Base-by-base conservation (phyloP, 2,888 invertebrate genomes). In the Yponomeuta cagnagella region DNA sequence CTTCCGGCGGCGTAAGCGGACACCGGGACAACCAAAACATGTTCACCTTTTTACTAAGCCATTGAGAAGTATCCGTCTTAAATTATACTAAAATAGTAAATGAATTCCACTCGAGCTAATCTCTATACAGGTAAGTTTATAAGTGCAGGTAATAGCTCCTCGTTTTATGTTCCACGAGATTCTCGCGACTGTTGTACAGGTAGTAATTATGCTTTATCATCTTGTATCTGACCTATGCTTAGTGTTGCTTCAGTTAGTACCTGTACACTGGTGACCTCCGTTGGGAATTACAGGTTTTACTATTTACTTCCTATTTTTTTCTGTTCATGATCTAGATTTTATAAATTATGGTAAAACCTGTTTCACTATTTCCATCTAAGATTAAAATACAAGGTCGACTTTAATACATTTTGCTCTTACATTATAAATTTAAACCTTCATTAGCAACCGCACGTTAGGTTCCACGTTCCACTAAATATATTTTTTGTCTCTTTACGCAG, bases 1-100 rank as follows among this genome's bases (percentile, higher is more conserved):
- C 74, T 78, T 77, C 76, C 75, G 75, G 69, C 75, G 75, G 69
- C 72, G 67, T 74, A 71, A 72, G 73, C 48, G 10, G 69, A 69
- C 65, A 70, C 65, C 43, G 63, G 33, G 43, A 64, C 43, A 43
- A 8, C 8, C 43, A 8, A 8, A 8, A 8, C 5, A 43, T 1
- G 6, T 43, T 43, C 8, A 70, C n/a, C 33, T 23, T 37, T 9
- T 43, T 37, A 10, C 37, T 64, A 37, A 31, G 23, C 33, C 43
- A 2, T 23, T 10, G 2, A 23, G 52, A 6, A 58, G 15, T 58
- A 33, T 58, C 52, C 15, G 12, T 58, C 52, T 15, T 23, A 23
- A 23, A 23, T 23, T 23, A 23, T 23, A 23, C 23, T 23, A 23
- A 23, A 23, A 23, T 58, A 58, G 52, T 58, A 58, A 58, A 58